Base-by-base conservation (phyloP, 2,113 vertebrate genomes). In the Anolis sagrei region DNA sequence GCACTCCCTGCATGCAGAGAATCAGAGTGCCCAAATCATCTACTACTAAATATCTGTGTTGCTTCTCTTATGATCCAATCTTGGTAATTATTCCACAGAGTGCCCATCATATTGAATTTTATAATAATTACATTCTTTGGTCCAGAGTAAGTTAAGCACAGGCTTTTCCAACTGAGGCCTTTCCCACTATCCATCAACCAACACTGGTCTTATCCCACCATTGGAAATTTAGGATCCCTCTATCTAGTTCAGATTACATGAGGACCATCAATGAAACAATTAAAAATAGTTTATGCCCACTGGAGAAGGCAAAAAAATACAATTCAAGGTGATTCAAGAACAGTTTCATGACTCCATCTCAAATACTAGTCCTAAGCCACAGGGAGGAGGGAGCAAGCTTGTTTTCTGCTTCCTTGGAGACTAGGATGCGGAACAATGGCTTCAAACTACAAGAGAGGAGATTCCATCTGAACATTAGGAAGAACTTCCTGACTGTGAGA, bases 1-100 rank as follows among this genome's bases (percentile, higher is more conserved):
- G 54, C 36, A 66, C 27, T 66, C 62, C 19, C 19, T 49, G 18
- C 19, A 27, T 48, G n/a, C 19, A 83, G 18, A 83, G 89, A 91
- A 93, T 76, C 86, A 86, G 91, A 87, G 88, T 44, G 39, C 90
- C 91, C 72, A 87, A 86, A 88, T 91, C 87, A 86, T 88, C 88
- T 89, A 54, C 68, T 2, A 36, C 58, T 36, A 82, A 58, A 27
- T 51, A 76, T 66, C 27, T 66, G 36, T 84, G 39, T 32, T 79
- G 18, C 9, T 29, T 44, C 11, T 27, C 3, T 68, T 49, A 27
- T 49, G 34, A 75, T 39, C 16, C 54, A 62, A 1, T 5, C 29
- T 25, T 79, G 61, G 27, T 54, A 62, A 1, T 34, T 82, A 14
- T 49, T 9, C 7, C 9, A 11, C 48, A 32, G 18, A 49, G 79